Percentiles rank a stretch among this genome's conserved stretches.
phyloP scores from a whole-genome alignment of 2,797 vertebrate species.

The Clangula hyemalis region DNA sequence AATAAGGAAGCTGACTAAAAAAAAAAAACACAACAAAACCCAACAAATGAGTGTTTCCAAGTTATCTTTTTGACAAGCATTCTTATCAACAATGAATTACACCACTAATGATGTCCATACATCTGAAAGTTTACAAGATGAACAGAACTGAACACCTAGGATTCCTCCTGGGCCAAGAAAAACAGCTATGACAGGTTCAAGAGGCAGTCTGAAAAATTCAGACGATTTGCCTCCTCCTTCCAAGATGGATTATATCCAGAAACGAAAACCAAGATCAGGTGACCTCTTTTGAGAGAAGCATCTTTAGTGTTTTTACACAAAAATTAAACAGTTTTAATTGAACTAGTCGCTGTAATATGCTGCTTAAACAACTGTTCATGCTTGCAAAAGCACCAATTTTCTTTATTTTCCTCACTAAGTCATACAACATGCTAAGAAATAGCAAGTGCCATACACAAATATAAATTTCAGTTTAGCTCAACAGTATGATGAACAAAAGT shows the following conservation, averaged over 20 bases:
- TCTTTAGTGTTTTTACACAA: neutral
- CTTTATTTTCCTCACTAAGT: neutral
- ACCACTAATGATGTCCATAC: neutral
- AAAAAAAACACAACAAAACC: rapidly evolving
- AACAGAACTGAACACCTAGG: neutral
- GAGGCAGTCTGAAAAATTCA: neutral
- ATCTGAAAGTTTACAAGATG: neutral
- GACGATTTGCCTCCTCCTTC: neutral
- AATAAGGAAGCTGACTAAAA: neutral
- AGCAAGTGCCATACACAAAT: neutral
- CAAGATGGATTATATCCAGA: neutral
- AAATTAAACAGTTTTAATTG: neutral
- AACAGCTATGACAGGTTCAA: neutral
- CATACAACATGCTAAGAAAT: neutral
- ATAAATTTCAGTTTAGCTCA: neutral
- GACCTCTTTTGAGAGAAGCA: neutral
- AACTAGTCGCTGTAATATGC: neutral
- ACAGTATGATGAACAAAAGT: neutral
- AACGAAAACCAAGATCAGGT: neutral
- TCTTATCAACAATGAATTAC: neutral
- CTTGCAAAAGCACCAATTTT: neutral
- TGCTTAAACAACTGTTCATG: neutral
- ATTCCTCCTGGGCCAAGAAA: neutral
- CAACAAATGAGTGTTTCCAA: neutral
- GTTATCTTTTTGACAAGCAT: neutral